phyloP scores from a whole-genome alignment of 2,888 invertebrate species.

The Merodon equestris region DNA sequence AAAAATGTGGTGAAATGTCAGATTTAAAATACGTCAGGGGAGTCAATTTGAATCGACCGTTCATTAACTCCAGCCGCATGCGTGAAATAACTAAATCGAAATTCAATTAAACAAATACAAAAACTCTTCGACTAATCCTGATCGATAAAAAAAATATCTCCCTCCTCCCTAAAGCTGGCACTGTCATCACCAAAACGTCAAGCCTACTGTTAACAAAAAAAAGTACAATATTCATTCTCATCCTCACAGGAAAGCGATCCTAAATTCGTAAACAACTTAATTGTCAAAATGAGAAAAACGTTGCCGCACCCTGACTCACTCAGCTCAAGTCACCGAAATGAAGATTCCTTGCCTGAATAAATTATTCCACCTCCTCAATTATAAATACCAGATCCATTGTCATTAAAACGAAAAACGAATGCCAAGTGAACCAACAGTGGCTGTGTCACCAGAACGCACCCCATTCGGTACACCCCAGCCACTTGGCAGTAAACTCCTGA shows the following conservation, averaged over 20 bases:
- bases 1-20: no score
- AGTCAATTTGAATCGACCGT: no score
- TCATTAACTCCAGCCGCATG: conserved; percentile 19
- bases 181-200: background rate
- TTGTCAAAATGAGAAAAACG: conserved; percentile 31
- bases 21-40: no score
- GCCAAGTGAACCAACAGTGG: background rate
- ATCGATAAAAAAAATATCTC: conserved; percentile 31
- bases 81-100: conserved; percentile 72
- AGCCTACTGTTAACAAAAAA: conserved; percentile 31
- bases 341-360: conserved; percentile 69
- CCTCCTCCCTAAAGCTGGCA: conserved; percentile 1
- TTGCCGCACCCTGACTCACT: conserved; percentile 22
- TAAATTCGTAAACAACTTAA: conserved; percentile 62
- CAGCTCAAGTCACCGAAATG: conserved; percentile 42
- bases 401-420: conserved; percentile 34
- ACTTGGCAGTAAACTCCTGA: conserved; percentile 6
- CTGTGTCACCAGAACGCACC: conserved; percentile 46
- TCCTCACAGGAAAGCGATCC: conserved; percentile 3
- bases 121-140: conserved; percentile 76
- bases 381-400: conserved; percentile 65
- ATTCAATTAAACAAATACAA: conserved; percentile 79
- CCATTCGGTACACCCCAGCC: conserved; percentile 2
- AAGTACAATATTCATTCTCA: conserved; percentile 5
- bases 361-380: conserved; percentile 72